Conservation (phyloP, 2,113 vertebrate species). For the Capreolus pygargus region DNA sequence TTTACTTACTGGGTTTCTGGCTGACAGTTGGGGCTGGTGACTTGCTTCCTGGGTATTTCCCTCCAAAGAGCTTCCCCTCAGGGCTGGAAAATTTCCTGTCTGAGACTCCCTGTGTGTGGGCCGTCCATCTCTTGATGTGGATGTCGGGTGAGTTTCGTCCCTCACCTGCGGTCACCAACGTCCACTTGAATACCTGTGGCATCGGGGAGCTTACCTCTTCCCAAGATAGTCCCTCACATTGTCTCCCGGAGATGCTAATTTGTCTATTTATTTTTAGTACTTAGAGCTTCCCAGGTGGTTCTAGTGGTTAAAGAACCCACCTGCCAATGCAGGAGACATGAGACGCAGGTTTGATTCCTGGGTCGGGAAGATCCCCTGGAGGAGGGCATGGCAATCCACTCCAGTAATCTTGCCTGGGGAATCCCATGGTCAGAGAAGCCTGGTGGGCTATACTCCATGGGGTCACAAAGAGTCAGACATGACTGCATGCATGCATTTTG, state of each 20-base stretch:
- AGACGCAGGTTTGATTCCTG: not conserved
- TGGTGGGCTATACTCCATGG: not conserved
- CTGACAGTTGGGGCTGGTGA: not conserved
- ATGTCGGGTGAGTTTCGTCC: not conserved
- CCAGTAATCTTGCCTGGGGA: not conserved
- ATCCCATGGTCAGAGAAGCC: not conserved
- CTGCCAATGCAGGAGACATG: not conserved
- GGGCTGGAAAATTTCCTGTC: not conserved
- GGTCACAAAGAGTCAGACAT: not conserved
- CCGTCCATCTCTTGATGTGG: rapidly evolving
- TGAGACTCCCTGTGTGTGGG: not conserved
- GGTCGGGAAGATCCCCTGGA: not conserved
- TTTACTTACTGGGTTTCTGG: not conserved
- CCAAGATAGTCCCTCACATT: rapidly evolving
- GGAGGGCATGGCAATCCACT: not conserved
- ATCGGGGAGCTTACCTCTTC: rapidly evolving
- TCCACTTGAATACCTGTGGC: not conserved
- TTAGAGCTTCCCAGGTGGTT: not conserved
- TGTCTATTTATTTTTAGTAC: not conserved
- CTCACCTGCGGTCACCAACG: too few relatives aligned
- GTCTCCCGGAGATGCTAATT: not conserved
- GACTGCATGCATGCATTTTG: not conserved
- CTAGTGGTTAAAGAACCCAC: not conserved
- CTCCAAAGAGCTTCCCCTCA: not conserved
- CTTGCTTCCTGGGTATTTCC: rapidly evolving